phyloP scores from a whole-genome alignment of 1,140 invertebrate species.

The Fopius arisanus region DNA sequence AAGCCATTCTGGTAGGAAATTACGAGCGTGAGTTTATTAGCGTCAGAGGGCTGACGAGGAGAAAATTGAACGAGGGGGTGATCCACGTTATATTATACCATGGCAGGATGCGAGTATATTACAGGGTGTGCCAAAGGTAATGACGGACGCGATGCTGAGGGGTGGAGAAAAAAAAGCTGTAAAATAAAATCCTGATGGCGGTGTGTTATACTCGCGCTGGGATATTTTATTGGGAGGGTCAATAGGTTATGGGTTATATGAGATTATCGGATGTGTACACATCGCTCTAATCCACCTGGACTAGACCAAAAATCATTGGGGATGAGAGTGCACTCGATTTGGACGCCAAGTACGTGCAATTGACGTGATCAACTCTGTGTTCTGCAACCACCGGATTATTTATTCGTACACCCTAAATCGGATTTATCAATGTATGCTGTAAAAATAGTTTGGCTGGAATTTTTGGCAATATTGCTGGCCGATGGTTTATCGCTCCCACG shows the following conservation, averaged over 20 bases:
- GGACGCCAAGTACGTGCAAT: conserved; percentile 39
- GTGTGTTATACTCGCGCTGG: neutral
- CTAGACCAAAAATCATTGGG: conserved; percentile 25
- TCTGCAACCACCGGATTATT: conserved; percentile 41
- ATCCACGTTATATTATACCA: conserved; percentile 8
- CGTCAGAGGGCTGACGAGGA: conserved; percentile 14
- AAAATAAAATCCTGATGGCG: conserved; percentile 23
- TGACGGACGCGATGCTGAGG: neutral
- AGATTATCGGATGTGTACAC: conserved; percentile 44
- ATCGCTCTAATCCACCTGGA: conserved; percentile 46
- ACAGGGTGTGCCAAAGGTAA: neutral
- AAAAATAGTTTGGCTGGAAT: neutral
- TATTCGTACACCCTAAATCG: conserved; percentile 37
- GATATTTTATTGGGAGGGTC: conserved; percentile 45
- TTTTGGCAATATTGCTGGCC: neutral
- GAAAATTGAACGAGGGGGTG: conserved; percentile 14
- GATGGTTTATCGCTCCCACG: neutral
- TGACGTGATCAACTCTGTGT: conserved; percentile 49
- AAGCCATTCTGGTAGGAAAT: conserved; percentile 12
- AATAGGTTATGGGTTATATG: conserved; percentile 44
- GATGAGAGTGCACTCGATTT: conserved; percentile 3
- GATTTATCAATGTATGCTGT: neutral
- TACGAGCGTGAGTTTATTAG: conserved; percentile 20
- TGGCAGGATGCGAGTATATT: neutral
- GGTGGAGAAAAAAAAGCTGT: neutral